Percentiles rank a stretch among this genome's conserved stretches.
Evolutionary conservation across 2,888 invertebrate genomes (phyloP).

Genomic region (Carterocephalus palaemon): DNA sequence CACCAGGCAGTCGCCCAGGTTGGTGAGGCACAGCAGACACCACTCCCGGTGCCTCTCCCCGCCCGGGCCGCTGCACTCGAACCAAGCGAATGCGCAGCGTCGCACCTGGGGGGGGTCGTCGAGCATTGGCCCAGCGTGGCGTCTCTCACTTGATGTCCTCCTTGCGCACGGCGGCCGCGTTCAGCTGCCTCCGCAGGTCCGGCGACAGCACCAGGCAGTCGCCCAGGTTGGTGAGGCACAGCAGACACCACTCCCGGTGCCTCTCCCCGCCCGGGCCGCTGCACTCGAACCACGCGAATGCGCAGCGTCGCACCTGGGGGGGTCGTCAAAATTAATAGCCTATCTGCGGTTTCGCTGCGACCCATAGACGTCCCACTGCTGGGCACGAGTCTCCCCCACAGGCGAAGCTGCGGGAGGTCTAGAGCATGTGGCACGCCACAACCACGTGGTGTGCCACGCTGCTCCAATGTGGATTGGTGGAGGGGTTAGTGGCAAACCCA

Average conservation of each 20-base stretch:
- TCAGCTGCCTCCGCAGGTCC: slow-evolving; percentile 92
- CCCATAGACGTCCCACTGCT: too few relatives aligned
- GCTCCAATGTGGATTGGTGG: too few relatives aligned
- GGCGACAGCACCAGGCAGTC: slow-evolving; percentile 94
- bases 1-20: slow-evolving; percentile 95
- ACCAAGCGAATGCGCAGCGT: slow-evolving; percentile 92
- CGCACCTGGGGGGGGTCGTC: slow-evolving; percentile 82
- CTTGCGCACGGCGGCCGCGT: slow-evolving; percentile 92
- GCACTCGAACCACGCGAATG: slow-evolving; percentile 90
- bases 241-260: slow-evolving; percentile 92
- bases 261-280: slow-evolving; percentile 67
- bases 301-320: slow-evolving; percentile 88
- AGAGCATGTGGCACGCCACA: too few relatives aligned
- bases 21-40: slow-evolving; percentile 93
- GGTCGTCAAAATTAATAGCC: too few relatives aligned
- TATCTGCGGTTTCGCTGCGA: too few relatives aligned
- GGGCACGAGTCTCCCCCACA: too few relatives aligned
- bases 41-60: slow-evolving; percentile 87
- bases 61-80: slow-evolving; percentile 79
- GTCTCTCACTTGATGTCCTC: slow-evolving; percentile 95
- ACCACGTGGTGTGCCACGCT: too few relatives aligned
- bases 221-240: slow-evolving; percentile 95
- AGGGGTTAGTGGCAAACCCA: too few relatives aligned
- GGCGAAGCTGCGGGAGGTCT: too few relatives aligned
- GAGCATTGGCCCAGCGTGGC: too few relatives aligned